Evolutionary conservation across 1,140 invertebrate genomes (phyloP).

Genomic region (Hyles euphorbiae): DNA sequence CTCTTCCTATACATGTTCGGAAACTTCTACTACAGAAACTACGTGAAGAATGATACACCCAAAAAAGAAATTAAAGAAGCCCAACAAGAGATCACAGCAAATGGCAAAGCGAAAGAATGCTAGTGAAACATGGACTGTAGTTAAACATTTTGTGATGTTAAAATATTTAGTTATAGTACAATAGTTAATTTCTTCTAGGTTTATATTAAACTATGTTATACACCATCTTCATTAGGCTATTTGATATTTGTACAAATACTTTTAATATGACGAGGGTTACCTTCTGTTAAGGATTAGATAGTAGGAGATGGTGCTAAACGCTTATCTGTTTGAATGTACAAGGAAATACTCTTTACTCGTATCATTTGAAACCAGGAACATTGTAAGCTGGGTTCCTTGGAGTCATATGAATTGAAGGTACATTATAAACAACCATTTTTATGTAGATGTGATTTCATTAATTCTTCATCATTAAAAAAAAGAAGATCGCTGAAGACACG

Average conservation of each 20-base stretch:
- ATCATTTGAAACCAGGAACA: too few species aligned
- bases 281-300: constrained; percentile 10
- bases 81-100: constrained; percentile 16
- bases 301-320: neutral
- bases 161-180: neutral
- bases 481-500: too few species aligned
- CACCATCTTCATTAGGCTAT: constrained; percentile 7
- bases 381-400: too few species aligned
- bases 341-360: neutral
- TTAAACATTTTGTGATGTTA: constrained; percentile 10
- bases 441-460: too few species aligned
- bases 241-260: constrained; percentile 17
- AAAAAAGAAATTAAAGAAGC: constrained; percentile 9
- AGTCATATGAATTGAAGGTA: too few species aligned
- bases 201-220: neutral
- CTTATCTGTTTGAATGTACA: neutral
- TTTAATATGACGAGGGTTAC: neutral
- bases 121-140: constrained; percentile 31
- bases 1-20: constrained; percentile 91
- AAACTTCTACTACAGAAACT: constrained; percentile 87
- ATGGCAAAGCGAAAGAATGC: constrained; percentile 41
- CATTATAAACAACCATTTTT: too few species aligned
- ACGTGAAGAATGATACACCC: constrained; percentile 65
- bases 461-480: too few species aligned
- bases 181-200: neutral